Base-by-base conservation (phyloP, 2,888 invertebrate genomes). In the Frankliniella fusca region DNA sequence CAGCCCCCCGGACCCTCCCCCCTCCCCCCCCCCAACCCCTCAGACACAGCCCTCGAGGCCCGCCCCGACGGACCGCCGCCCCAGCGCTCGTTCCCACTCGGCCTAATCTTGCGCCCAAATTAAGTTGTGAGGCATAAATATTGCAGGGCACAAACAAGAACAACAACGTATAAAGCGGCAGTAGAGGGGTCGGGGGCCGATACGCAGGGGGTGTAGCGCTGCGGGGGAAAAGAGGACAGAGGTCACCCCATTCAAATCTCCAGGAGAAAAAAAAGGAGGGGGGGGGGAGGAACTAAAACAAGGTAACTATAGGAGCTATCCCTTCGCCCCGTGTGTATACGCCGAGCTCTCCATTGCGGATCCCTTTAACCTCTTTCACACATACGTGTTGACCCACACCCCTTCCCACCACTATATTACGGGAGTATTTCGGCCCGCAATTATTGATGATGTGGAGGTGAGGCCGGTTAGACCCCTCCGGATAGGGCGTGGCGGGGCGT, bases 71-170 rank as follows among this genome's bases (percentile, higher is more conserved):
- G 61, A 0, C 54, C 20, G 23, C 70, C 11, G 70, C 8, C 23
- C 70, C 70, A 54, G 23, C 27, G 70, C 23, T 27, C 70, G 70
- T 76, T 76, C 70, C 70, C 27, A 76, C 70, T 76, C 70, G 70
- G 70, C 70, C 70, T 76, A 76, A 76, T 76, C 70, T 76, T 27
- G 70, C 27, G 70, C 70, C 70, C 70, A 76, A 76, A 76, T 76
- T 76, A 76, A 76, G 70, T 76, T 76, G 70, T 27, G 27, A 76
- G 70, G 70, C 70, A 76, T 76, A 76, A 76, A 76, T 76, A 76
- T 76, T 76, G 70, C 70, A 76, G 70, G 70, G 70, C 70, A 76
- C 61, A 61, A 61, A 76, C 70, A 38, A 38, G 38, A 38, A 38
- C 38, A 38, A 38, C 38, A 38, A 38, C 38, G 5, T 38, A 38